Evolutionary conservation across 1,140 invertebrate species (phyloP).

Genomic region (Pinna nobilis): DNA sequence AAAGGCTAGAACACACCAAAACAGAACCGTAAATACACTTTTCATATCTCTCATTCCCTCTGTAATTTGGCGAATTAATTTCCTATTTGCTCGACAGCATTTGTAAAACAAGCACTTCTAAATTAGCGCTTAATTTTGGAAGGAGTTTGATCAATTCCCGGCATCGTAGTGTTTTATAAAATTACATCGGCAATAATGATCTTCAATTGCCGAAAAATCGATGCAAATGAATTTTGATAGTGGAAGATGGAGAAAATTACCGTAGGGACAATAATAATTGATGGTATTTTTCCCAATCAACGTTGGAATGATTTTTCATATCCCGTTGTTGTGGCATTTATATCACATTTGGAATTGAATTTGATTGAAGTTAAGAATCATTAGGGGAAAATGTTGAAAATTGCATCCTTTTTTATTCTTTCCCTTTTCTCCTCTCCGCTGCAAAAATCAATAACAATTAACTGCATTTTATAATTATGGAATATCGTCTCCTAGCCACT

Average conservation of each 20-base stretch:
- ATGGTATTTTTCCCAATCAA: slow-evolving; percentile 28
- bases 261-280: slow-evolving; percentile 19
- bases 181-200: slow-evolving; percentile 24
- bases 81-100: slow-evolving; percentile 2
- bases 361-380: slow-evolving; percentile 23
- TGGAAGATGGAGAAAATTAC: slow-evolving; percentile 26
- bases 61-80: slow-evolving; percentile 24
- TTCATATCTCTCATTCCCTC: no score
- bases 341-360: slow-evolving; percentile 21
- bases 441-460: no score
- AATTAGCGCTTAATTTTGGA: slow-evolving; percentile 18
- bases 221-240: slow-evolving; percentile 32
- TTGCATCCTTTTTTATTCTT: no score
- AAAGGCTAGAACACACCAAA: no score
- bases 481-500: no score
- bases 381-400: slow-evolving; percentile 16
- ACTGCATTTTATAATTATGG: no score
- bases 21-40: no score
- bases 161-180: slow-evolving; percentile 18
- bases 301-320: slow-evolving; percentile 20
- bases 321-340: slow-evolving; percentile 23
- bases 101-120: slow-evolving; percentile 19
- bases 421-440: no score
- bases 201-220: slow-evolving; percentile 10
- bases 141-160: slow-evolving; percentile 4